phyloP scores from a whole-genome alignment of 2,797 vertebrate species.

The Pangasius larnaudii region DNA sequence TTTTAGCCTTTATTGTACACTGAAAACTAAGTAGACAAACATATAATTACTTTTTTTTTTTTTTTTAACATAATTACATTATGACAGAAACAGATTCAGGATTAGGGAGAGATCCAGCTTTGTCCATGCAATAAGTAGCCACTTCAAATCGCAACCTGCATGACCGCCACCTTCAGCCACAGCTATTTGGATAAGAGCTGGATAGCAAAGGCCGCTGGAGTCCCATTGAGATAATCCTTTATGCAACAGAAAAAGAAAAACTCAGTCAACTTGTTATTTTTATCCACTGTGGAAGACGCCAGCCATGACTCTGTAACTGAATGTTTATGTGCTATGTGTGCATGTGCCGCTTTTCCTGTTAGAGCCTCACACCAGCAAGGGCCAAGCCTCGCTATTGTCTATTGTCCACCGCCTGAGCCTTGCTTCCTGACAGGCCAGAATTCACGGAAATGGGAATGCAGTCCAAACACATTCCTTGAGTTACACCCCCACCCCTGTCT shows the following conservation, averaged over 20 bases:
- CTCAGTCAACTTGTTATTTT: conserved; percentile 32
- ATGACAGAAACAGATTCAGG: conserved; percentile 49
- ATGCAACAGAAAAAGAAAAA: conserved; percentile 17
- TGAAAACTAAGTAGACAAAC: conserved; percentile 60
- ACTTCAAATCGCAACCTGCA: conserved; percentile 15
- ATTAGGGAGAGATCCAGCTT: conserved; percentile 30
- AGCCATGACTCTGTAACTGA: conserved; percentile 8
- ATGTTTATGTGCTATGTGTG: conserved; percentile 47
- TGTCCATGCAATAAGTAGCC: background rate
- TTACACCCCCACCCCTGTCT: conserved; percentile 61
- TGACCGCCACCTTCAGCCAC: conserved; percentile 3
- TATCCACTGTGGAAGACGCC: conserved; percentile 34
- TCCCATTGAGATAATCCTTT: background rate
- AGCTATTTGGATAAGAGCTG: background rate
- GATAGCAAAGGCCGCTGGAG: conserved; percentile 11
- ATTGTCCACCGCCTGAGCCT: conserved; percentile 75
- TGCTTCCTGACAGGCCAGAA: conserved; percentile 79
- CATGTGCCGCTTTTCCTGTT: conserved; percentile 71
- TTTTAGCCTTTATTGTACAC: conserved; percentile 40
- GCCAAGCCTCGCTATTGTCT: conserved; percentile 74
- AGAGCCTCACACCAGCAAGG: conserved; percentile 67
- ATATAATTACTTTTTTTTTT: background rate
- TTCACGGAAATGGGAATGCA: conserved; percentile 80
- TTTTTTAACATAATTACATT: no score
- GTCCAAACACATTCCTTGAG: conserved; percentile 79